Base-by-base conservation (phyloP, 2,888 invertebrate species). In the Bellardia pandia region DNA sequence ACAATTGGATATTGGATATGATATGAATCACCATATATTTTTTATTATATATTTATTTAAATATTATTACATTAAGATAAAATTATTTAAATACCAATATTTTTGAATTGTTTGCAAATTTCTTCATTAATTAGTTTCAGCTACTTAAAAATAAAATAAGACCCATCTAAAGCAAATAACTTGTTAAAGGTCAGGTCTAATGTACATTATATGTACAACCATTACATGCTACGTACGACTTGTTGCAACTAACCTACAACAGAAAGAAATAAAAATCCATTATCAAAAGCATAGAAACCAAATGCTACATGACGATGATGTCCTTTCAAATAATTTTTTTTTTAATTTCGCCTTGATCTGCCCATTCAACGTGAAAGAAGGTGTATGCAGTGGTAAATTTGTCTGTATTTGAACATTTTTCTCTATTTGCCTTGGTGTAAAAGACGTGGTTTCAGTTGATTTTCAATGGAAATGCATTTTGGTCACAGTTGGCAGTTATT, bases 231-330 rank as follows among this genome's bases (percentile, higher is more conserved):
- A 30, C 58, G 6, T 58, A 30, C 30, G 23, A 58, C 58, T 30
- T 58, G 58, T 58, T 58, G 58, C 58, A 30, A 58, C 58, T 58
- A 58, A 23, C 14, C 14, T 58, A 30, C 58, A 58, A 58, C 30
- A 58, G 16, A 58, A 58, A 23, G 23, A 56, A 56, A 56, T 56
- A 56, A 58, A 58, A 58, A 58, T 58, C 45, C 40, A 23, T 45
- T 66, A 66, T 66, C 66, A 23, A 66, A 66, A 45, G 66, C 45
- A 45, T 45, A 30, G 66, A 45, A 23, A 66, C 72, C 62, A 64
- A 75, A 64, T 64, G 75, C 51, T 51, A 62, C 62, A 56, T 23
- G 56, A 45, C 45, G 45, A 75, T 62, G 62, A 45, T 62, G 51
- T 75, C 62, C 60, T 62, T 62, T 62, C 30, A 62, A 45, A 45